Base-by-base conservation (phyloP, 2,888 invertebrate species). In the Clitarchus hookeri region DNA sequence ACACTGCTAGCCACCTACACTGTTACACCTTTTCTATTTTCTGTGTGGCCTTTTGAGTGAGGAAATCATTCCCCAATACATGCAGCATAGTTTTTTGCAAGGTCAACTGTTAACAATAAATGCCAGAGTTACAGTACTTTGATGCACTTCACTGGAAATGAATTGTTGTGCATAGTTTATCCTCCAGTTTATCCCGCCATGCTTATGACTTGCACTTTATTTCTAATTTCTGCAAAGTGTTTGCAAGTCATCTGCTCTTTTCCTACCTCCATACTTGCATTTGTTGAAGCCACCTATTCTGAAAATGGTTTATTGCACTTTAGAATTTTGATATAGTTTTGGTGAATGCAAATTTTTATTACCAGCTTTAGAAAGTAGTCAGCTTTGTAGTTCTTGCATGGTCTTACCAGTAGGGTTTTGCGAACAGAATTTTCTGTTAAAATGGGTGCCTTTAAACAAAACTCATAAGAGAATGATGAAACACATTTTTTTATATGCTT, bases 281-380 rank as follows among this genome's bases (percentile, higher is more conserved):
- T n/a, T 6, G 65, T 23, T 8, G n/a, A 65, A 65, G 65, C n/a
- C 65, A 65, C 65, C 11, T 65, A n/a, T 65, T 65, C 19, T 23
- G n/a, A 23, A 65, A 65, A 86, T 78, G 16, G 19, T 27, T 16
- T 85, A 65, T 77, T 36, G 79, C 86, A 88, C 44, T 44, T 84
- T 84, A 83, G 13, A 83, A 84, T 80, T 53, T 86, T 89, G 85
- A 84, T 36, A 36, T 36, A 78, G 80, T 85, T 84, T 86, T 87
- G 84, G 85, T 87, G 86, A 86, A 84, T 88, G 54, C 85, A 84
- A 65, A 48, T 65, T 79, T 82, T 85, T 44, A 80, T 82, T 53
- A 26, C 84, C 53, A 44, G 80, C 85, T 79, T 87, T 26, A 84
- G 83, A 79, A 78, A 27, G 87, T 48, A 44, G 77, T 16, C 65